phyloP scores from a whole-genome alignment of 2,888 invertebrate genomes.

The Tetragnatha montana region DNA sequence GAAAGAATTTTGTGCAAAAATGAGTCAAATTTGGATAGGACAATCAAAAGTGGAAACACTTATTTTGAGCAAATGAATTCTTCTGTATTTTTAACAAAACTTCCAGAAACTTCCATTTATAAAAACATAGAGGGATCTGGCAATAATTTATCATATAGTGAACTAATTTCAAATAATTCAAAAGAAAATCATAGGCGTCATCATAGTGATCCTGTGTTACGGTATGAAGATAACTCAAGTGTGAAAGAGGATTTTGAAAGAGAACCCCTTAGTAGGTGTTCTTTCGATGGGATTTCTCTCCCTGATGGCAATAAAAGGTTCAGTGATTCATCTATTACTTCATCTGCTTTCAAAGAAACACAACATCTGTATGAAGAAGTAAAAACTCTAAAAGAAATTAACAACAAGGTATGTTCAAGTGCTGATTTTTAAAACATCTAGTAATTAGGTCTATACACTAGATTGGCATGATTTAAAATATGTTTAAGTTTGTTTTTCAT shows the following conservation, averaged over 20 bases:
- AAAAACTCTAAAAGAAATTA: constrained; percentile 50
- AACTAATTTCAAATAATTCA: constrained; percentile 1
- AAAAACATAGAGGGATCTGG: background rate
- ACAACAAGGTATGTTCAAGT: constrained; percentile 50
- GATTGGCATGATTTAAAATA: no score
- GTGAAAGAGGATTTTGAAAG: constrained; percentile 17
- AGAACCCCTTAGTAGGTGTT: constrained; percentile 8
- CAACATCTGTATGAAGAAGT: constrained; percentile 49
- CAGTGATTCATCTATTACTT: background rate
- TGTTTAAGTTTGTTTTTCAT: no score
- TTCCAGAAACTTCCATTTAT: constrained; percentile 19
- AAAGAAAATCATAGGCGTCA: constrained; percentile 52
- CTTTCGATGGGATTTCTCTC: constrained; percentile 20
- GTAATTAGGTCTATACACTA: no score
- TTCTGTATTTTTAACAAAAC: background rate
- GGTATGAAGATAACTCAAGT: constrained; percentile 13
- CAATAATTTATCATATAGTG: background rate
- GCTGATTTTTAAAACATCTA: no score
- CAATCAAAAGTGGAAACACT: constrained; percentile 9
- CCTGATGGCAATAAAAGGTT: constrained; percentile 10
- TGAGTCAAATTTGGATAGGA: background rate
- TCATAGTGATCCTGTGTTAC: constrained; percentile 59
- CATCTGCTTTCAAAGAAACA: constrained; percentile 22
- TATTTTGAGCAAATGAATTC: constrained; percentile 17
- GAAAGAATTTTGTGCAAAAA: constrained; percentile 2